phyloP scores from a whole-genome alignment of 2,888 invertebrate genomes.

The Venusia cambrica region DNA sequence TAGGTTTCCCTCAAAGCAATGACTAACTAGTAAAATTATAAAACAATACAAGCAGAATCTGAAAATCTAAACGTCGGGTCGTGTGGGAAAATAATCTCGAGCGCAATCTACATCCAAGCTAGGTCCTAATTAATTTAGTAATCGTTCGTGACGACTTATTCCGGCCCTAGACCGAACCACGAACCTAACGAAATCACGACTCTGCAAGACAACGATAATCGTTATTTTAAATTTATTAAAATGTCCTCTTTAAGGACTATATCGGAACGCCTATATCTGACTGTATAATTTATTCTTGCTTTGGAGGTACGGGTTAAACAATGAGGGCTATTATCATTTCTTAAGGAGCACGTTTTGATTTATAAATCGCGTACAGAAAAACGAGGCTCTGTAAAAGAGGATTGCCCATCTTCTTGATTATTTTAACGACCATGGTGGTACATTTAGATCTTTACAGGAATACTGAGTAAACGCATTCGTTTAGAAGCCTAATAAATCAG shows the following conservation, averaged over 20 bases:
- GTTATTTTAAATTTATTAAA: conserved; percentile 82
- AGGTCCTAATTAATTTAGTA: conserved; percentile 81
- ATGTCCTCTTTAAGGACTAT: conserved; percentile 79
- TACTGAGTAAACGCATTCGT: too few species aligned
- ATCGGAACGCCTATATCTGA: conserved; percentile 76
- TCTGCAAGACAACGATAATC: conserved; percentile 77
- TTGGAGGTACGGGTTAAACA: conserved; percentile 63
- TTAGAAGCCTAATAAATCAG: conserved; percentile 5
- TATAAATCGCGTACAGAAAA: conserved; percentile 39
- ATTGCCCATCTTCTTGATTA: conserved; percentile 21
- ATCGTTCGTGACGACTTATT: conserved; percentile 80
- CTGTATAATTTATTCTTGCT: conserved; percentile 77
- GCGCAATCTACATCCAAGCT: conserved; percentile 76
- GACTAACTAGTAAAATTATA: conserved; percentile 38
- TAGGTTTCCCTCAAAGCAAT: conserved; percentile 21
- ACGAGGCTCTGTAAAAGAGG: conserved; percentile 14
- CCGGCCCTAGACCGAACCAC: conserved; percentile 72
- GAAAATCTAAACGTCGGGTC: conserved; percentile 65
- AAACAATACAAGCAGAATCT: conserved; percentile 67
- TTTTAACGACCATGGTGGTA: conserved; percentile 15
- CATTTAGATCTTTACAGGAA: too few species aligned
- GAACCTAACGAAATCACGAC: conserved; percentile 81
- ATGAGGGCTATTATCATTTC: conserved; percentile 69
- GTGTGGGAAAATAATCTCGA: conserved; percentile 79
- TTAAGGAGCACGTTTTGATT: conserved; percentile 54